phyloP scores from a whole-genome alignment of 2,888 invertebrate genomes.

The Cremastinae sp. region DNA sequence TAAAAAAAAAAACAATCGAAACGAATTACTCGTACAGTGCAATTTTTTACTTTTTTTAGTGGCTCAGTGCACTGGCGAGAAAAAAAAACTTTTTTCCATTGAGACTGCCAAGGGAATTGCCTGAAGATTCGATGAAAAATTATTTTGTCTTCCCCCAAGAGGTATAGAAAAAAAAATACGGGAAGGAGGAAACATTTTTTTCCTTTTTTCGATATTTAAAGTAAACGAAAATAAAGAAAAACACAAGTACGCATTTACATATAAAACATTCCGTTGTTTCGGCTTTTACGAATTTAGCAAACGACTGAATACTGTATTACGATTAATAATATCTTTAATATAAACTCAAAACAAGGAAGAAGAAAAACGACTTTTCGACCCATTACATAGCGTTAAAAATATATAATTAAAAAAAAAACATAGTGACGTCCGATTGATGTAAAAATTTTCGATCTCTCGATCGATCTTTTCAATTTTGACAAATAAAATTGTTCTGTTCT shows the following conservation, averaged over 20 bases:
- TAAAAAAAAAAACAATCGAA: constrained; percentile 7
- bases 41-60: constrained; percentile 1
- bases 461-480: too few species aligned
- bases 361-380: constrained; percentile 31
- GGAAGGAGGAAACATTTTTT: not conserved
- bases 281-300: constrained; percentile 69
- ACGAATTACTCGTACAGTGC: constrained; percentile 23
- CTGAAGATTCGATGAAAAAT: not conserved
- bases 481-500: too few species aligned
- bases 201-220: not conserved
- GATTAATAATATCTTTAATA: constrained; percentile 65
- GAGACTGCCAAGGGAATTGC: not conserved
- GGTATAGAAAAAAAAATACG: not conserved
- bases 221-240: constrained; percentile 19
- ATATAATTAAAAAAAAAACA: constrained; percentile 48
- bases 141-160: constrained; percentile 16
- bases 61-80: not conserved
- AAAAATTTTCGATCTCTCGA: too few species aligned
- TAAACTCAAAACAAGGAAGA: constrained; percentile 36
- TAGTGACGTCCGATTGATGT: not conserved
- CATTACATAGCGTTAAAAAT: constrained; percentile 19
- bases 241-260: constrained; percentile 7
- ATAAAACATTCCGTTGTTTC: constrained; percentile 60
- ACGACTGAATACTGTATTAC: constrained; percentile 72
- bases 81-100: not conserved